Evolutionary conservation across 2,113 vertebrate genomes (phyloP).

Genomic region (Nycticebus coucang): DNA sequence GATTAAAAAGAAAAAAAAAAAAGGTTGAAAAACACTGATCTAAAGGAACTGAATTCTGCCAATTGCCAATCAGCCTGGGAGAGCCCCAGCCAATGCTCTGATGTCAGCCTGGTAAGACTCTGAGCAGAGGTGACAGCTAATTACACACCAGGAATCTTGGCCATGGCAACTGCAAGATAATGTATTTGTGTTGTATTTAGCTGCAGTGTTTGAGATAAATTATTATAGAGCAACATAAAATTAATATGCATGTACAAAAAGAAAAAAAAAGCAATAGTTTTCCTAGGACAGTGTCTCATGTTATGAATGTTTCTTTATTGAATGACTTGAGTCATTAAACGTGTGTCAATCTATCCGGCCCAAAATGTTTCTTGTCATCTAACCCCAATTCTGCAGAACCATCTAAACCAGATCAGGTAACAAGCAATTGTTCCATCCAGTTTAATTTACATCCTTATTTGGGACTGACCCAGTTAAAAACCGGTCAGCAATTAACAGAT

Average conservation of each 20-base stretch:
- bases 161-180: background rate
- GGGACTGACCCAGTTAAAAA: constrained; percentile 71
- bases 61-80: background rate
- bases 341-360: background rate
- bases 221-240: background rate
- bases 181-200: background rate
- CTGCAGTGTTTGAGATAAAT: background rate
- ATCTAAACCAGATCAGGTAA: constrained; percentile 28
- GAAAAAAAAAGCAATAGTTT: background rate
- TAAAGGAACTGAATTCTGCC: background rate
- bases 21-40: too few species aligned
- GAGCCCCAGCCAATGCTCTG: too few species aligned
- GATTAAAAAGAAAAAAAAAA: too few species aligned
- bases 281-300: background rate
- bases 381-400: constrained; percentile 7
- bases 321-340: background rate
- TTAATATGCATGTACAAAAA: background rate
- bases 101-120: background rate
- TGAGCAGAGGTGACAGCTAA: background rate
- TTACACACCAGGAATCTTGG: background rate
- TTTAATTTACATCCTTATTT: constrained; percentile 69
- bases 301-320: constrained; percentile 13
- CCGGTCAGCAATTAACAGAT: constrained; percentile 62
- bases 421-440: constrained; percentile 21
- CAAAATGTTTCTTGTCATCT: constrained; percentile 47